Conservation (phyloP, 2,888 invertebrate genomes). For the Limnephilus marmoratus region DNA sequence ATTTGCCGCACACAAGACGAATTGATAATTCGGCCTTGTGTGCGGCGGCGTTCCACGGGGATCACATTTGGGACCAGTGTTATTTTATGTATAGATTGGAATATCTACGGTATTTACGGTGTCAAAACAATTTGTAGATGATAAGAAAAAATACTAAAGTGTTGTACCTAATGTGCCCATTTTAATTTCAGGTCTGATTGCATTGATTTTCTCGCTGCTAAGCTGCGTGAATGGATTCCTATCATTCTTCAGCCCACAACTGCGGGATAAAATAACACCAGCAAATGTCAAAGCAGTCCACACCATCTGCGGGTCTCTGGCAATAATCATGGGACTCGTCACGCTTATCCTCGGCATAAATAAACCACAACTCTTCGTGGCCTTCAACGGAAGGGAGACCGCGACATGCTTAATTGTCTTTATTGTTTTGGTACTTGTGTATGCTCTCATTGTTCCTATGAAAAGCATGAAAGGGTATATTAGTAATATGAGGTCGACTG, state of each 20-base stretch:
- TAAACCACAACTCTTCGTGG: conserved; percentile 71
- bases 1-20: too few species aligned
- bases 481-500: conserved; percentile 57
- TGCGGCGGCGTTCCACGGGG: neutral
- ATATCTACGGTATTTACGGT: neutral
- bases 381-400: neutral
- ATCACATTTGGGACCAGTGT: neutral
- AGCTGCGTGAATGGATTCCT: conserved; percentile 75
- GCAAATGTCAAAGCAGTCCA: conserved; percentile 75
- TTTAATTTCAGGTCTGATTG: conserved; percentile 73
- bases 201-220: conserved; percentile 73
- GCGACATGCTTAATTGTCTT: conserved; percentile 46
- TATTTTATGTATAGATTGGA: neutral
- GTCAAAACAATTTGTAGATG: neutral
- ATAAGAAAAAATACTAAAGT: neutral
- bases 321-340: conserved; percentile 76
- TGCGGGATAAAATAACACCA: conserved; percentile 75
- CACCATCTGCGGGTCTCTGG: conserved; percentile 75
- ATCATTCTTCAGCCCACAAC: conserved; percentile 76
- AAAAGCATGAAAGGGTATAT: conserved; percentile 46
- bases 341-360: conserved; percentile 74
- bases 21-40: too few species aligned
- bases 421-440: conserved; percentile 47
- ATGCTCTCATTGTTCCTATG: conserved; percentile 44
- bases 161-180: neutral